Base-by-base conservation (phyloP, 2,113 vertebrate species). In the Sturnus vulgaris region DNA sequence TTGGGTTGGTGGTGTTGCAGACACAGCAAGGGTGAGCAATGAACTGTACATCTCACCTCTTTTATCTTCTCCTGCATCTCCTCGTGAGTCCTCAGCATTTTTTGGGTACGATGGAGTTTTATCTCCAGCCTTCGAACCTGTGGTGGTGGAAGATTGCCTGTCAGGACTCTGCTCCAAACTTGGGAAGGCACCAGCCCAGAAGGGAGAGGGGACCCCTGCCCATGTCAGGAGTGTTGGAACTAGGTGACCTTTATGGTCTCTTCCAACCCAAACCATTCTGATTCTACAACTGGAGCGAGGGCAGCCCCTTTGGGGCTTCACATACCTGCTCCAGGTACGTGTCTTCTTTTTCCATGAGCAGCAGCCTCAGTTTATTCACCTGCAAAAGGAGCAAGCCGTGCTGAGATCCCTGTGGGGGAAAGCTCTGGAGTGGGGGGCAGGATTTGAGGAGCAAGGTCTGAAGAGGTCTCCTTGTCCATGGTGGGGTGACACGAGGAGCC, bases 351-450 rank as follows among this genome's bases (percentile, higher is more conserved):
- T 98, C 96, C 55, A 98, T 40, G 5, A 98, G 96, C 87, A 98
- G 96, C 55, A 95, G 37, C 61, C 97, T 96, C 66, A 98, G 90
- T 69, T 98, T 98, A 47, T 96, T 94, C 65, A 98, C 95, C 98
- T 98, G 53, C 23, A 82, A 49, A 86, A 61, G 86, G 25, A 52
- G 49, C 2, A 3, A 88, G 46, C 2, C 18, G 11, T 1, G 6
- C 53, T 16, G 15, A 88, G 52, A 30, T 39, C 23, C 5, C 10
- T 15, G 55, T 2, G 23, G 28, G 27, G 18, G 14, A 13, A 33
- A 78, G 39, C 24, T 30, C 28, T n/a, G 46, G 42, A 31, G 5
- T 12, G 7, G 22, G 12, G n/a, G 3, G 4, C 5, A 2, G 8
- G 9, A 8, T 40, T 13, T 16, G 49, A 42, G 39, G 24, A 88